Evolutionary conservation across 2,113 vertebrate genomes (phyloP).

Genomic region (Ursus arctos): DNA sequence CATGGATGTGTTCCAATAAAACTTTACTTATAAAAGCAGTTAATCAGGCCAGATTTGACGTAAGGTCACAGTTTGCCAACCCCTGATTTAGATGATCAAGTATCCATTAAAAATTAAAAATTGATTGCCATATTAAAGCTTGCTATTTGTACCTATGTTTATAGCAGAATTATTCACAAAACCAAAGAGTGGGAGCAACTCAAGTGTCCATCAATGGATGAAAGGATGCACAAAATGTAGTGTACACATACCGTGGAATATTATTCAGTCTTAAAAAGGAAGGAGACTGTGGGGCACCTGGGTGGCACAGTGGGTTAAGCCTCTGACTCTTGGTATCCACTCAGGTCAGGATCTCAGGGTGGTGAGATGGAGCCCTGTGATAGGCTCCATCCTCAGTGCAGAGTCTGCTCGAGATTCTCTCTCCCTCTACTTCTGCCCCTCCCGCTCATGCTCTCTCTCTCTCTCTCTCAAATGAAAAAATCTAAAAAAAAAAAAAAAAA

Average conservation of each 20-base stretch:
- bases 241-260: not conserved
- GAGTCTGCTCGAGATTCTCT: not conserved
- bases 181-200: not conserved
- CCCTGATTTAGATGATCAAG: not conserved
- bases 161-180: not conserved
- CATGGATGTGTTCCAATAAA: not conserved
- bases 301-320: not conserved
- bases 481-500: not conserved
- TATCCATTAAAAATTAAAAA: not conserved
- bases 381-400: not conserved
- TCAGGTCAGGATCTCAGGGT: not conserved
- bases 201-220: not conserved
- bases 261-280: not conserved
- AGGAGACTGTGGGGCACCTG: not conserved
- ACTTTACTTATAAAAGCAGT: conserved; percentile 17
- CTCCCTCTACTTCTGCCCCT: not conserved
- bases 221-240: not conserved
- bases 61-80: not conserved
- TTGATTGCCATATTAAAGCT: not conserved
- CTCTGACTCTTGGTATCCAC: not conserved
- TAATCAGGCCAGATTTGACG: not conserved
- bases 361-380: not conserved
- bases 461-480: not conserved
- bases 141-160: not conserved
- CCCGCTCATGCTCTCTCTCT: not conserved